Conservation (phyloP, 2,113 vertebrate species). For the Probosciger aterrimus region DNA sequence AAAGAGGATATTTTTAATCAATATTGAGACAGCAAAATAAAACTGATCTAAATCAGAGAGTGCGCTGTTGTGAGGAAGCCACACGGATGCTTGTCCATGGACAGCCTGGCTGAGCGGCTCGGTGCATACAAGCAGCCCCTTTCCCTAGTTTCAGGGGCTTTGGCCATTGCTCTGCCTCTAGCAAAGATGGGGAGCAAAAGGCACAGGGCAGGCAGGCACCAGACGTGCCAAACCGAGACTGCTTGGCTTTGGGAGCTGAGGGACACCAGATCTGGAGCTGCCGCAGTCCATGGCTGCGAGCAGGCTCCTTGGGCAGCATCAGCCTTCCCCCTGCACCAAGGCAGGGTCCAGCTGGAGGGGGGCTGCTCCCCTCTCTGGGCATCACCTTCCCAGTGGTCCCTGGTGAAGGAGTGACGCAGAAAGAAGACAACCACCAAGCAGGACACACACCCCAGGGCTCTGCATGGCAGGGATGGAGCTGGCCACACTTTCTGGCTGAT, state of each 20-base stretch:
- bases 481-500: background rate
- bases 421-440: background rate
- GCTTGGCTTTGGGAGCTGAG: background rate
- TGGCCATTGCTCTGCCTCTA: background rate
- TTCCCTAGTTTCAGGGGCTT: fast-evolving
- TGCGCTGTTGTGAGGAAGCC: background rate
- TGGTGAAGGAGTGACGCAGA: background rate
- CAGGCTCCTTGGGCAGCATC: background rate
- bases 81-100: fast-evolving
- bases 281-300: fast-evolving
- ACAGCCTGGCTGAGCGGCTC: fast-evolving
- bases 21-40: background rate
- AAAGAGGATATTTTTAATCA: background rate
- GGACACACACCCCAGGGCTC: background rate
- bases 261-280: background rate
- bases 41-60: background rate
- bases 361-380: background rate
- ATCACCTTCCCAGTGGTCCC: background rate
- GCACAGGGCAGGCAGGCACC: background rate
- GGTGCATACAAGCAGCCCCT: background rate
- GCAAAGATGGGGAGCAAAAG: background rate
- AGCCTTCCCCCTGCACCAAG: background rate
- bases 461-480: background rate
- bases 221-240: background rate
- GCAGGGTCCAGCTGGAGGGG: background rate